These are phyloP conservation scores for Plectropomus leopardus DNA, from an alignment of 2,113 vertebrate genomes.

Conservation along the genomic window DNA sequence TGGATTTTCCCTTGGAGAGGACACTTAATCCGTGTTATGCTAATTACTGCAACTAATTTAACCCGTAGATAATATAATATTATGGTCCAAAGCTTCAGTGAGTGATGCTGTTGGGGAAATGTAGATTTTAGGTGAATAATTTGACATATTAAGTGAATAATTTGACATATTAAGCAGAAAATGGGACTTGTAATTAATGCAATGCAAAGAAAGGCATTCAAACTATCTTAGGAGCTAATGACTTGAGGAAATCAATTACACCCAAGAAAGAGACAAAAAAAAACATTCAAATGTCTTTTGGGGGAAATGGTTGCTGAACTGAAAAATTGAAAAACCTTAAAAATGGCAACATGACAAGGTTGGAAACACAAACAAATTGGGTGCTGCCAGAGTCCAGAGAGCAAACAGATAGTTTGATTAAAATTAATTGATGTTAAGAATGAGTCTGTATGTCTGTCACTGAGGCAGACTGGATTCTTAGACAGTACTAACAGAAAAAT, in stretches of 20 bases:
- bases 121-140: conserved; percentile 55
- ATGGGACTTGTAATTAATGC: conserved; percentile 57
- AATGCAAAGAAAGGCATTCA: conserved; percentile 54
- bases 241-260: conserved; percentile 74
- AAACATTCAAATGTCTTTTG: conserved; percentile 35
- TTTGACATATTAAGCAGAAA: conserved; percentile 56
- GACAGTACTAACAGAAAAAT: conserved; percentile 20
- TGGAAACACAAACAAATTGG: conserved; percentile 73
- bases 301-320: conserved; percentile 63
- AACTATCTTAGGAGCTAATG: conserved; percentile 60
- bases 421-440: conserved; percentile 50
- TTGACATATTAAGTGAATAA: conserved; percentile 60
- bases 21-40: conserved; percentile 45
- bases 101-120: conserved; percentile 45
- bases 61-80: conserved; percentile 50
- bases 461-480: conserved; percentile 6
- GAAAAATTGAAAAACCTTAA: conserved; percentile 71
- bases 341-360: conserved; percentile 52
- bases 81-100: conserved; percentile 36
- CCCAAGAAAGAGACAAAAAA: conserved; percentile 31
- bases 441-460: conserved; percentile 16
- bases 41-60: conserved; percentile 53
- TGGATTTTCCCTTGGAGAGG: conserved; percentile 48
- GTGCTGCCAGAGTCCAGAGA: conserved; percentile 45
- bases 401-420: conserved; percentile 61